Evolutionary conservation across 2,888 invertebrate species (phyloP).

Genomic region (Oscheius sp.): DNA sequence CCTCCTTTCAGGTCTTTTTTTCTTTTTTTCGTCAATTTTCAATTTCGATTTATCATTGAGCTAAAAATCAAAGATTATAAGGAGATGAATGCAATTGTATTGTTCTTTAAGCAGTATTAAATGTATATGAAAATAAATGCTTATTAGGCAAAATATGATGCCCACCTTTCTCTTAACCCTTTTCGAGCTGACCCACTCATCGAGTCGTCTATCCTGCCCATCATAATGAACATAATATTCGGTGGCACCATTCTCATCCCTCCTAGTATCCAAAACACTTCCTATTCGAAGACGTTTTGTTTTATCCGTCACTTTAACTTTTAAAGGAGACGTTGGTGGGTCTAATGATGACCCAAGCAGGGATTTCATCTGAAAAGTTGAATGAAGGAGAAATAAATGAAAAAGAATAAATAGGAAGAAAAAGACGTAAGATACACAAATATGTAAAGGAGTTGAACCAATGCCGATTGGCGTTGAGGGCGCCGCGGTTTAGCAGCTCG

Average conservation of each 20-base stretch:
- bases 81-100: too few species aligned
- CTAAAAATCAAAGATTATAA: too few species aligned
- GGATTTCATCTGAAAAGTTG: neutral
- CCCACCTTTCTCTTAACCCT: conserved; percentile 6
- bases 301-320: conserved; percentile 1
- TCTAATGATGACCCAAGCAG: neutral
- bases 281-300: neutral
- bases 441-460: neutral
- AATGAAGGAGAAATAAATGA: neutral
- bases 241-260: neutral
- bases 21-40: neutral
- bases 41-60: neutral
- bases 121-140: too few species aligned
- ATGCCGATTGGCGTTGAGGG: neutral
- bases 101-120: neutral
- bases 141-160: neutral
- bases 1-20: neutral
- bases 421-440: neutral
- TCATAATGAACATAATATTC: conserved; percentile 20
- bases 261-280: neutral
- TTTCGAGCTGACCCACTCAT: conserved; percentile 2
- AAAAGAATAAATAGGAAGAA: neutral
- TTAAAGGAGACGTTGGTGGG: neutral
- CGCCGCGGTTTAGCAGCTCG: neutral
- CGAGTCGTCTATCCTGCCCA: conserved; percentile 19